Evolutionary conservation across 2,113 vertebrate genomes (phyloP), one percentile per base, ranked within the genome.

Genomic region (Falcunculus frontatus): DNA sequence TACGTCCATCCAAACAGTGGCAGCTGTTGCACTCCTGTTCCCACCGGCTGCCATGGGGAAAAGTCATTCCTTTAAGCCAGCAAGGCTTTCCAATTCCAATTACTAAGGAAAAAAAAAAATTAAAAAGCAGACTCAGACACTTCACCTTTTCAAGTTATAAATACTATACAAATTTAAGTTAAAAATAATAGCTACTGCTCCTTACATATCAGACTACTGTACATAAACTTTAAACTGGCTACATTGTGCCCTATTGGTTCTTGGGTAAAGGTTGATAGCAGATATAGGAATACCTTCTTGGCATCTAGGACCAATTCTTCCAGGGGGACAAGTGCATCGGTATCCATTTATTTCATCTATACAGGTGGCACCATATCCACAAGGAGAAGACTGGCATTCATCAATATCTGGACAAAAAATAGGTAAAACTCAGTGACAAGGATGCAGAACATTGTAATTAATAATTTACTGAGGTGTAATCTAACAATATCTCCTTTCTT

Each of bases 301-400:
- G 94, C 99, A 99, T 74, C 98, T 98, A 18, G 97, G 93, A 46
- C 99, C 99, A 2, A 98, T 95, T 80, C 98, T 98, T 89, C 99
- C 99, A 2, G 98, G 98, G 0, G 99, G 99, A 96, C 99, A 99
- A 70, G 97, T 97, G 44, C 99, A 99, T 90, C 98, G 98, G 68
- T 98, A 99, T 15, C 99, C 98, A 1, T 99, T 98, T 95, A 99
- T 99, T 94, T 99, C 98, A 29, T 99, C 99, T 93, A 99, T 95
- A 70, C 99, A 99, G 23, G 99, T 99, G 29, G 99, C 98, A 68
- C 99, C 99, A 5, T 98, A 98, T 3, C 98, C 98, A 35, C 99
- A 99, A 4, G 99, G 99, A 2, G 99, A 99, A 13, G 99, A 99
- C 97, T 99, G 99, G 90, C 99, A 99, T 97, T 99, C 99, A 19